phyloP scores from a whole-genome alignment of 2,888 invertebrate genomes.

The Chirona hameri region DNA sequence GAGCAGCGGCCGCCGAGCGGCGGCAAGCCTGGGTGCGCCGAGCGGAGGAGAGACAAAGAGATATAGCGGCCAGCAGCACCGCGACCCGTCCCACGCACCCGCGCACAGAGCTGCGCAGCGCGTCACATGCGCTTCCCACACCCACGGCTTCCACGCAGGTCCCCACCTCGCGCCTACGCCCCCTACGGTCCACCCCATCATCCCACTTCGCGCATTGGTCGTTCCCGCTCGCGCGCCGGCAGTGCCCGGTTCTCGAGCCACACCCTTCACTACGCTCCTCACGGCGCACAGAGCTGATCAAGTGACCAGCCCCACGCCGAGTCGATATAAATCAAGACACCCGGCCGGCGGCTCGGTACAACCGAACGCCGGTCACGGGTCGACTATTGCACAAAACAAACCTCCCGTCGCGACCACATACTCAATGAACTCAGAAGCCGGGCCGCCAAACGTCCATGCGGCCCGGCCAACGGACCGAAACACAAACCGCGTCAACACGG shows the following conservation, averaged over 20 bases:
- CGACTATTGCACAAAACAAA: slow-evolving; percentile 14
- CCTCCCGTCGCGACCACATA: neutral
- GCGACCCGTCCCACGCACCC: neutral
- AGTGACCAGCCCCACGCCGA: too few relatives aligned
- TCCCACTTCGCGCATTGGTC: neutral
- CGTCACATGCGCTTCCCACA: neutral
- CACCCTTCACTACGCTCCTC: too few relatives aligned
- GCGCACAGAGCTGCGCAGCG: neutral
- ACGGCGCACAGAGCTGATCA: too few relatives aligned
- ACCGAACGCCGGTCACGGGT: neutral
- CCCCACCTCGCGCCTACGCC: neutral
- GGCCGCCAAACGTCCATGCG: neutral
- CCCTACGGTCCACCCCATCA: too few relatives aligned
- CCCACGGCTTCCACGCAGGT: neutral
- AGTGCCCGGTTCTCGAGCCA: too few relatives aligned
- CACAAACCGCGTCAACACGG: neutral
- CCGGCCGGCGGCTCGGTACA: too few relatives aligned
- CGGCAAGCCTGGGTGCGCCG: too few relatives aligned
- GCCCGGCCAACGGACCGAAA: neutral
- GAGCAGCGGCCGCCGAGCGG: too few relatives aligned
- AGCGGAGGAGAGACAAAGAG: too few relatives aligned
- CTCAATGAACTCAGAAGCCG: neutral
- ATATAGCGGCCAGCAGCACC: neutral
- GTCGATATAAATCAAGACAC: too few relatives aligned
- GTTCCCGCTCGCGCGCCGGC: too few relatives aligned